Conservation (phyloP, 2,113 vertebrate species). For the Tenebrosternarchus preto region DNA sequence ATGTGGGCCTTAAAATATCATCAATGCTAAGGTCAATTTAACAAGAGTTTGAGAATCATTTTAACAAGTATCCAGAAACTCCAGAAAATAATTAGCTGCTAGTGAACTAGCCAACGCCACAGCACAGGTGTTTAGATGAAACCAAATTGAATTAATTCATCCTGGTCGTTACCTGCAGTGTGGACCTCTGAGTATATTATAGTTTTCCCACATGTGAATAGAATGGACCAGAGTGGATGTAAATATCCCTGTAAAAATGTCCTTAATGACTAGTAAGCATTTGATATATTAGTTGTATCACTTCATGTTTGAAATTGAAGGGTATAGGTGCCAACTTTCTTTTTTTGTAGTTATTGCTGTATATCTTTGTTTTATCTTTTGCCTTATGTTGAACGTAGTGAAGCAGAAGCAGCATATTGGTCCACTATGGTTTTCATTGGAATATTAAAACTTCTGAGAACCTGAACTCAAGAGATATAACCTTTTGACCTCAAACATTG, state of each 20-base stretch:
- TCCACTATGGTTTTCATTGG: background rate
- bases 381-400: background rate
- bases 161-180: background rate
- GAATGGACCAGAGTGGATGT: background rate
- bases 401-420: background rate
- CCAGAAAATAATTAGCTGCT: background rate
- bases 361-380: background rate
- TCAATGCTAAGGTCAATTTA: no score
- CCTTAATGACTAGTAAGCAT: background rate
- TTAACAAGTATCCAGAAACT: no score
- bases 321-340: background rate
- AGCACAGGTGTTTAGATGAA: background rate
- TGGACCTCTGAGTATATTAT: background rate
- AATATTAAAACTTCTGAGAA: background rate
- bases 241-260: background rate
- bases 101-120: background rate
- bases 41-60: no score
- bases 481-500: background rate
- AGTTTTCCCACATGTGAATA: constrained; percentile 20
- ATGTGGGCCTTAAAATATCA: background rate
- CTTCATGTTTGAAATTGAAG: no score
- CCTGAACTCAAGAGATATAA: background rate
- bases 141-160: constrained; percentile 39
- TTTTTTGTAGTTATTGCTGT: no score
- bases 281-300: no score